phyloP scores from a whole-genome alignment of 2,888 invertebrate species.

The Hylaea fasciaria region DNA sequence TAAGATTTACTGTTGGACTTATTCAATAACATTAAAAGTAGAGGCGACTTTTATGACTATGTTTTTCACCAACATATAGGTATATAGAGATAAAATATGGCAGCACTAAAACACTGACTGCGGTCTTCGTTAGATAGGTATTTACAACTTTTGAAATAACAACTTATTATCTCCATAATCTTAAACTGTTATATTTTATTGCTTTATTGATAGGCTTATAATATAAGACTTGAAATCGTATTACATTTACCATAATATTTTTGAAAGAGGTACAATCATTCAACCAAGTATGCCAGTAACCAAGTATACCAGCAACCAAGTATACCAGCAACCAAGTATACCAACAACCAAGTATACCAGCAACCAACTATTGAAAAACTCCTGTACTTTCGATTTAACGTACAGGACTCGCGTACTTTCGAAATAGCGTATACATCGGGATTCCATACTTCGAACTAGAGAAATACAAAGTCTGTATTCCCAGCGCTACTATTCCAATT shows the following conservation, averaged over 20 bases:
- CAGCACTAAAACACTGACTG: slow-evolving; percentile 6
- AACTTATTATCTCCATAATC: slow-evolving; percentile 9
- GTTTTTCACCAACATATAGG: slow-evolving; percentile 18
- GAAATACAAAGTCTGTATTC: no score
- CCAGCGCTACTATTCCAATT: slow-evolving; percentile 64
- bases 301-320: slow-evolving; percentile 12
- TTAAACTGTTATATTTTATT: background rate
- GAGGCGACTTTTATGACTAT: slow-evolving; percentile 17
- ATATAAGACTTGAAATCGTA: no score
- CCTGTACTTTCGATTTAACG: no score
- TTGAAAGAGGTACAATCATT: no score
- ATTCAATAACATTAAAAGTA: slow-evolving; percentile 13
- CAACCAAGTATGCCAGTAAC: no score
- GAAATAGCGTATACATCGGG: no score
- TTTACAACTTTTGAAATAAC: slow-evolving; percentile 9
- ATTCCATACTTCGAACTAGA: no score
- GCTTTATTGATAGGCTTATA: no score
- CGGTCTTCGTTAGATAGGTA: no score
- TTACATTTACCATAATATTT: no score
- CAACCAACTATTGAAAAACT: slow-evolving; percentile 16
- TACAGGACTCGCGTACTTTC: no score
- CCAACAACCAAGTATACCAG: slow-evolving; percentile 4
- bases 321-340: slow-evolving; percentile 8
- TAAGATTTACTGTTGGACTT: background rate
- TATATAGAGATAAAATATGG: slow-evolving; percentile 13